Percentiles rank a stretch among this genome's conserved stretches.
phyloP scores from a whole-genome alignment of 2,113 vertebrate species.

The Myotis yumanensis region DNA sequence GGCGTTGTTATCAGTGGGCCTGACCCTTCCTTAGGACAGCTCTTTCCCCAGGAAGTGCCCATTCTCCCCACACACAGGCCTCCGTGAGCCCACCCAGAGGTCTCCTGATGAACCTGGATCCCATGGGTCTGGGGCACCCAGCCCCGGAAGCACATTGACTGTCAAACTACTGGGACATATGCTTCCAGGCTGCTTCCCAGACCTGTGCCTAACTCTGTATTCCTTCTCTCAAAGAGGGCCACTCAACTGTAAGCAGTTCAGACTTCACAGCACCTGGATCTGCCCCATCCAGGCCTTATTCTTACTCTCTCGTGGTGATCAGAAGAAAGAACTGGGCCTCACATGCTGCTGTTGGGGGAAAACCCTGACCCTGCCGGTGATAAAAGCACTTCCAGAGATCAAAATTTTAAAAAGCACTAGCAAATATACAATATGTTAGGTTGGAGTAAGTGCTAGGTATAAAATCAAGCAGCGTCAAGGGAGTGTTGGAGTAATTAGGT shows the following conservation, averaged over 20 bases:
- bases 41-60: background rate
- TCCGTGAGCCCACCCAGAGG: background rate
- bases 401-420: too few relatives aligned
- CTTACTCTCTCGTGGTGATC: background rate
- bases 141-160: background rate
- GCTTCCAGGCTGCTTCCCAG: background rate
- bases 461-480: background rate
- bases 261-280: background rate
- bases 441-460: background rate
- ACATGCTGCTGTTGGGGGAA: background rate
- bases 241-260: background rate
- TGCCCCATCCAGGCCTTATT: background rate
- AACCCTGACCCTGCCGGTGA: background rate
- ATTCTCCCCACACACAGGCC: background rate
- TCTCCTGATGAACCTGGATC: background rate
- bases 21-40: background rate
- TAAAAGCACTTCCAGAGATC: background rate
- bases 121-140: rapidly evolving
- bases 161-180: background rate
- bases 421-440: background rate
- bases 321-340: background rate
- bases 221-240: background rate
- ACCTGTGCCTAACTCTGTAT: background rate
- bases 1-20: background rate
- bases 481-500: background rate